Conservation (phyloP, 2,113 vertebrate species). For the Perca flavescens region DNA sequence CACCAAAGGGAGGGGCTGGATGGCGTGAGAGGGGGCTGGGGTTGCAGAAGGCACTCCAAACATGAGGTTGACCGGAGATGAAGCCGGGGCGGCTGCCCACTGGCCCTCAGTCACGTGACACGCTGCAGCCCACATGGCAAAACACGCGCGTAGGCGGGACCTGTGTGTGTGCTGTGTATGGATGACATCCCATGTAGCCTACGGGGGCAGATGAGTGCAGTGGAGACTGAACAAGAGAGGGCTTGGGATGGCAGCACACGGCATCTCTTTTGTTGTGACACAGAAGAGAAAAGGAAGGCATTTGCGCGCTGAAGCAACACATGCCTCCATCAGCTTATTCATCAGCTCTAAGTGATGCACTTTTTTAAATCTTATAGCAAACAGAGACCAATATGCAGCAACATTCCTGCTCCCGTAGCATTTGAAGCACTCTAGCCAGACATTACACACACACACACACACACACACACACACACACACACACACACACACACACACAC, state of each 20-base stretch:
- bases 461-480: too few relatives aligned
- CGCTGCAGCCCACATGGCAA: constrained; percentile 43
- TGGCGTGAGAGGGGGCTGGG: constrained; percentile 10
- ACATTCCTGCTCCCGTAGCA: constrained; percentile 1
- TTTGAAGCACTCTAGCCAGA: constrained; percentile 13
- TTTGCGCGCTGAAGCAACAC: constrained; percentile 20
- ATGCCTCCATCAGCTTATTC: constrained; percentile 37
- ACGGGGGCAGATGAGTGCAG: constrained; percentile 43
- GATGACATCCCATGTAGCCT: constrained; percentile 57
- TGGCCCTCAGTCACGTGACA: constrained; percentile 53
- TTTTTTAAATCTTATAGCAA: constrained; percentile 1
- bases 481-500: too few relatives aligned
- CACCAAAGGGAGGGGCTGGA: constrained; percentile 26
- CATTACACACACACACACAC: not conserved
- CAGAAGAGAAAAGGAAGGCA: constrained; percentile 26
- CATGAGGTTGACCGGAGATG: constrained; percentile 35
- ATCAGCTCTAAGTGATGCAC: constrained; percentile 19
- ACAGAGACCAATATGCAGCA: not conserved
- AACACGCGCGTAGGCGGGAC: constrained; percentile 51
- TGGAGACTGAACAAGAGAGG: constrained; percentile 27
- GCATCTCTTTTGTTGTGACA: constrained; percentile 49
- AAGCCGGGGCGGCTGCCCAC: constrained; percentile 31
- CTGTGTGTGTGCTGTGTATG: constrained; percentile 33
- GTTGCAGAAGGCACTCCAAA: constrained; percentile 28
- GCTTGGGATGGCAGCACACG: constrained; percentile 23